Evolutionary conservation across 2,797 vertebrate genomes (phyloP), one percentile per base, ranked within the genome.

Genomic region (Numenius phaeopus): DNA sequence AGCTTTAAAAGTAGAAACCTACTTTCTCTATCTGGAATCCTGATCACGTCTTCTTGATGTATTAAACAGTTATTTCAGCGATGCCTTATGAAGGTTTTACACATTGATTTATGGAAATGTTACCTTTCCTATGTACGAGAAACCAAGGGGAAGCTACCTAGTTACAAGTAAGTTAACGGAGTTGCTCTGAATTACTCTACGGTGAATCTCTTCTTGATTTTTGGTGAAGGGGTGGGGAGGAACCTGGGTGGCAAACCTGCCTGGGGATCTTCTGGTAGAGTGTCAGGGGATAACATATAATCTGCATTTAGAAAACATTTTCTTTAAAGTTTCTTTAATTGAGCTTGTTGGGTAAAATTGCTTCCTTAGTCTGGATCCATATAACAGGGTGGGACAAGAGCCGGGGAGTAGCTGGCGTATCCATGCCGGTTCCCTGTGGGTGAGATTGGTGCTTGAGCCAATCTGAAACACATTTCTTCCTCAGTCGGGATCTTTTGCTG

Each of bases 31-130:
- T 67, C 91, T 91, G 46, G 59, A 93, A 89, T 96, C 89, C 94
- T 98, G 90, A 97, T 96, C 88, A 83, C 89, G 1, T 98, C 77
- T 97, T 97, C 95, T 98, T 91, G 83, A 70, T 97, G 73, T 97
- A 52, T 96, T 96, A 96, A 95, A 84, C 97, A 99, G 99, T 98
- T 99, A 95, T 99, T 99, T 99, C 99, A 99, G 98, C 99, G 99
- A 98, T 99, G 99, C 98, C 99, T 99, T 97, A 99, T 99, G 99
- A 99, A 99, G 98, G 99, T 99, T 96, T 98, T 99, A 96, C 99
- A 99, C 98, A 99, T 99, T 96, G 99, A 99, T 98, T 98, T 99
- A 94, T 99, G 99, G 99, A 99, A 99, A 98, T 99, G 99, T 98
- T 99, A 99, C 97, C 99, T 99, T 98, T 99, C 99, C 39, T 99